phyloP scores from a whole-genome alignment of 2,113 vertebrate species.

The Prionailurus bengalensis region DNA sequence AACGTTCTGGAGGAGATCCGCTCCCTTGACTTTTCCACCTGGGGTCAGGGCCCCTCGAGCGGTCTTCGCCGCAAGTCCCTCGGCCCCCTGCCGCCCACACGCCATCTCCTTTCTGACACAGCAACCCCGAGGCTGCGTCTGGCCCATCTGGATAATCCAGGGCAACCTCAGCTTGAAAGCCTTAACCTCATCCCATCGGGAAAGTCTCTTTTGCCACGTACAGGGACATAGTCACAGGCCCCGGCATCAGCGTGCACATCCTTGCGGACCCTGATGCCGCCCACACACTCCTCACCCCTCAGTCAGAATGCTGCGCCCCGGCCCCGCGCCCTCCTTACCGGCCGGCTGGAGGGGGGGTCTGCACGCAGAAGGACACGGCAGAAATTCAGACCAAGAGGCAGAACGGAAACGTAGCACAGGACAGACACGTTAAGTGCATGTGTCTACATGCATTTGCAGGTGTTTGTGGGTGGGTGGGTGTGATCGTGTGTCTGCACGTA shows the following conservation, averaged over 20 bases:
- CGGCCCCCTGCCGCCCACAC: fast-evolving
- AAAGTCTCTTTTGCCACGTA: not conserved
- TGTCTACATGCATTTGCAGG: too few species aligned
- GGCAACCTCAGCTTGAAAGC: not conserved
- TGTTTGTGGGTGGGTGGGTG: too few species aligned
- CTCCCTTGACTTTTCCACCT: not conserved
- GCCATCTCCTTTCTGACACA: not conserved
- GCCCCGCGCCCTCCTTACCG: too few species aligned
- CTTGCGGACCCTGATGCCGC: too few species aligned
- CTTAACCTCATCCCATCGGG: not conserved
- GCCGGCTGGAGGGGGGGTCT: too few species aligned
- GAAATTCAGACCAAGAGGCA: not conserved
- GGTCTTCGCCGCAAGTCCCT: fast-evolving
- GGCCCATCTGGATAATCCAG: not conserved
- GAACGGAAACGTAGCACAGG: not conserved
- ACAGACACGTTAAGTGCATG: not conserved
- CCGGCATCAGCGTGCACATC: too few species aligned
- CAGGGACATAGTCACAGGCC: not conserved
- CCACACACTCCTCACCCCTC: not conserved
- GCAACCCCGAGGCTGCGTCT: not conserved
- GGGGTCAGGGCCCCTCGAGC: not conserved
- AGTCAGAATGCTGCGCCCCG: fast-evolving
- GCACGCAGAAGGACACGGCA: not conserved
- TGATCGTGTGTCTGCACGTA: not conserved
- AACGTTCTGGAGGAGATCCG: not conserved